Conservation (phyloP, 2,888 invertebrate species). For the Tetramorium bicarinatum region DNA sequence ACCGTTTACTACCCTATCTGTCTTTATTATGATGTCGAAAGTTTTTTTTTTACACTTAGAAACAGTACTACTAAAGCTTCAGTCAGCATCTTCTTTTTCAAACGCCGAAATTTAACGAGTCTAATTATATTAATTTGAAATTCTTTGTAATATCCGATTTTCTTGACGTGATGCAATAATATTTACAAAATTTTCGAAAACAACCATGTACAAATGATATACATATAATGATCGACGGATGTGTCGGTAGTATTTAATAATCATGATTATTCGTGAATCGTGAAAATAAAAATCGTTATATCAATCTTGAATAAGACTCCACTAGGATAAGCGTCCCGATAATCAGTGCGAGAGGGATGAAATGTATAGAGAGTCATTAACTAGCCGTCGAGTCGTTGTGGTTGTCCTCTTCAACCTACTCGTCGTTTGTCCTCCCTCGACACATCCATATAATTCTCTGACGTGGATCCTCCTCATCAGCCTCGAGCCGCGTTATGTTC, state of each 20-base stretch:
- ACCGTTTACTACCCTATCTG: neutral
- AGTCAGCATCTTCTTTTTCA: neutral
- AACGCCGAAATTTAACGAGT: neutral
- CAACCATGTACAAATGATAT: neutral
- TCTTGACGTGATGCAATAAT: neutral
- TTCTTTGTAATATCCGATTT: neutral
- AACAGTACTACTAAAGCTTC: neutral
- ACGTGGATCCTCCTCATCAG: conserved; percentile 62
- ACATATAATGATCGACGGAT: neutral
- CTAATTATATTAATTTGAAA: neutral
- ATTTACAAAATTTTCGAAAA: neutral
- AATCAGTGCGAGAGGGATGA: conserved; percentile 76
- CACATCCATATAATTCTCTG: conserved; percentile 37
- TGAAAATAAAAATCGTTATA: conserved; percentile 44
- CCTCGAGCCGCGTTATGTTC: conserved; percentile 63
- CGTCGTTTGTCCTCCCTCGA: conserved; percentile 32
- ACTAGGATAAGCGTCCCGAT: conserved; percentile 67
- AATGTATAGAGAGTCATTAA: conserved; percentile 83
- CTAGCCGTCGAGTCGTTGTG: conserved; percentile 81
- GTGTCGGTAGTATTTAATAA: neutral
- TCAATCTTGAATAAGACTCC: conserved; percentile 51
- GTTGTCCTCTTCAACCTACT: conserved; percentile 73
- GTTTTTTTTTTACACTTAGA: neutral
- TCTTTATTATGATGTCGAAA: neutral
- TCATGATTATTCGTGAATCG: neutral